Percentiles rank a stretch among this genome's conserved stretches.
These are phyloP conservation scores for Dunckerocampus dactyliophorus DNA, from an alignment of 2,113 vertebrate genomes.

Conservation along the genomic window DNA sequence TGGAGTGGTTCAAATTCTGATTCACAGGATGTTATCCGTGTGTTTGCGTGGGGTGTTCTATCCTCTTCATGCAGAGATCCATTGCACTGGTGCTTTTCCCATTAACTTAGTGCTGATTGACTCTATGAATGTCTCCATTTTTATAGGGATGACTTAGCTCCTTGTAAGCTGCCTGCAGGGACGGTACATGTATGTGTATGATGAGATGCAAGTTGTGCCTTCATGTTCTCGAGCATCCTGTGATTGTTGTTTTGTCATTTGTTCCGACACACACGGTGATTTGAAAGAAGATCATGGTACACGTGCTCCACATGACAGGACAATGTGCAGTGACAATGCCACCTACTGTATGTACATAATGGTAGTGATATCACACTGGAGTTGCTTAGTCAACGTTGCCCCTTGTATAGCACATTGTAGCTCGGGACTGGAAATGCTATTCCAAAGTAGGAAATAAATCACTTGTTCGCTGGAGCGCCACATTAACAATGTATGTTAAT, in stretches of 20 bases:
- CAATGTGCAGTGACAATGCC: not conserved
- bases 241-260: not conserved
- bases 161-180: conserved; percentile 18
- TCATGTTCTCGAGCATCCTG: conserved; percentile 18
- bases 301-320: not conserved
- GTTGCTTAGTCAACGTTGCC: conserved; percentile 23
- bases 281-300: not conserved
- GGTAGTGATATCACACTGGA: conserved; percentile 46
- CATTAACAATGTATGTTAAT: not conserved
- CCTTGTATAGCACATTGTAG: conserved; percentile 22
- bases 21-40: not conserved
- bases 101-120: not conserved
- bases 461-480: not conserved
- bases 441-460: not conserved
- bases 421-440: conserved; percentile 5
- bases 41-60: not conserved
- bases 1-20: too few species aligned
- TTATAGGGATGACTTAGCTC: not conserved
- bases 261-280: too few species aligned
- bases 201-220: conserved; percentile 32
- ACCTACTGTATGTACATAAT: conserved; percentile 2
- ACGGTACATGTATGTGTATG: conserved; percentile 4
- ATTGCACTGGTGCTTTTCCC: not conserved
- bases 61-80: not conserved
- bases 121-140: not conserved